Base-by-base conservation (phyloP, 2,113 vertebrate species). In the Cyanoliseus patagonus region DNA sequence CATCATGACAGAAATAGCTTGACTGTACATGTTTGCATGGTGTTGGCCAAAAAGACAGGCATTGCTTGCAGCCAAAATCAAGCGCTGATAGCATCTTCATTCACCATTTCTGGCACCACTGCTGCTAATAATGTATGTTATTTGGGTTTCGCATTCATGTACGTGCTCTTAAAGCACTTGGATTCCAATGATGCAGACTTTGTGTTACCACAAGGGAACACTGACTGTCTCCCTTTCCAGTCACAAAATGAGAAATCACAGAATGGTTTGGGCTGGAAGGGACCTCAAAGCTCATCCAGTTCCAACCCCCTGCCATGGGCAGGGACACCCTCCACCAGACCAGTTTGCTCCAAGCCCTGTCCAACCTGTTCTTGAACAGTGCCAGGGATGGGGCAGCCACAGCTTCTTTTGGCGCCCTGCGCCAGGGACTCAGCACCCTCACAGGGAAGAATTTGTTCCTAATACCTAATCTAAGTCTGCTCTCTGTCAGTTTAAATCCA, bases 61-160 rank as follows among this genome's bases (percentile, higher is more conserved):
- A 59, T 4, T 84, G 82, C 93, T 77, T 41, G 63, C 84, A 90
- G 87, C 87, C 94, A 88, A 66, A 85, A 83, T 42, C 82, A 37
- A 90, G 84, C 8, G 84, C 78, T 89, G 94, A 87, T 18, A 93
- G 55, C 72, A 95, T 83, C 93, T 88, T 37, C 51, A 18, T n/a
- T 88, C 79, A 55, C 28, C 57, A 31, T 23, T 85, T 18, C 87
- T 91, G 93, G 87, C 94, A 77, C 46, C 44, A 2, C 35, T 33
- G 83, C 83, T 91, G 31, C 47, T 42, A 5, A 17, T 5, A 35
- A 10, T 2, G 31, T 11, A 11, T 4, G 14, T 46, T 75, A 12
- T 13, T 72, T 41, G 74, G 74, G 75, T 63, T 88, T 67, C 3
- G 1, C 27, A 1, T 55, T 79, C 66, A 11, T 2, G 23, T 18